Evolutionary conservation across 1,140 invertebrate species (phyloP).

Genomic region (Metopolophium dirhodum): DNA sequence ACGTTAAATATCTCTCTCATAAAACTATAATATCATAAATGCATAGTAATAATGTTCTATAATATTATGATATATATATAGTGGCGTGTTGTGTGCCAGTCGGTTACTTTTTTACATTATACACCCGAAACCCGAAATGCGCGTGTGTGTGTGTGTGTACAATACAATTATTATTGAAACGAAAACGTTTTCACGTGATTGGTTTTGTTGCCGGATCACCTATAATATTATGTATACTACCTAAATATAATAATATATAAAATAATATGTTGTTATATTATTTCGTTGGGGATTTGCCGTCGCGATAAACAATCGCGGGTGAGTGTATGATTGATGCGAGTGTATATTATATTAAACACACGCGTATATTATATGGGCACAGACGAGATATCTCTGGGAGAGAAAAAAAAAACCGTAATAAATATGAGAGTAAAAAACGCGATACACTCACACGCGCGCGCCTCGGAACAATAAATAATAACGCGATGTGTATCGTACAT

Average conservation of each 20-base stretch:
- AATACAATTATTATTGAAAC: constrained; percentile 6
- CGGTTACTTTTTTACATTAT: constrained; percentile 6
- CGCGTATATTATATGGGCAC: background rate
- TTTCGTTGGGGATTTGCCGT: constrained; percentile 3
- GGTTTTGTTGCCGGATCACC: background rate
- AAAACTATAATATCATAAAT: background rate
- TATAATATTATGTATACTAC: background rate
- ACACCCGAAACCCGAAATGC: background rate
- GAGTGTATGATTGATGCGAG: constrained; percentile 22
- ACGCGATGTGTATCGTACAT: background rate
- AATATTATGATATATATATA: background rate
- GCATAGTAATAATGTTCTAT: background rate
- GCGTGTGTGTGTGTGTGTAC: background rate
- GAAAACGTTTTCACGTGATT: constrained; percentile 6
- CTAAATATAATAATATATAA: background rate
- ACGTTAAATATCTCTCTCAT: background rate
- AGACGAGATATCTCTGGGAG: background rate
- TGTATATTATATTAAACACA: background rate
- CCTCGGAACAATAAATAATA: constrained; percentile 15
- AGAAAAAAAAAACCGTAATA: background rate
- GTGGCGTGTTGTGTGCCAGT: background rate
- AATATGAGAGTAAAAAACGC: background rate
- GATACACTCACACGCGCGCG: background rate
- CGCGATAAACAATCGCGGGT: constrained; percentile 36
- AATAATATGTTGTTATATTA: background rate